Evolutionary conservation across 2,888 invertebrate species (phyloP).

Genomic region (Xestia ashworthii): DNA sequence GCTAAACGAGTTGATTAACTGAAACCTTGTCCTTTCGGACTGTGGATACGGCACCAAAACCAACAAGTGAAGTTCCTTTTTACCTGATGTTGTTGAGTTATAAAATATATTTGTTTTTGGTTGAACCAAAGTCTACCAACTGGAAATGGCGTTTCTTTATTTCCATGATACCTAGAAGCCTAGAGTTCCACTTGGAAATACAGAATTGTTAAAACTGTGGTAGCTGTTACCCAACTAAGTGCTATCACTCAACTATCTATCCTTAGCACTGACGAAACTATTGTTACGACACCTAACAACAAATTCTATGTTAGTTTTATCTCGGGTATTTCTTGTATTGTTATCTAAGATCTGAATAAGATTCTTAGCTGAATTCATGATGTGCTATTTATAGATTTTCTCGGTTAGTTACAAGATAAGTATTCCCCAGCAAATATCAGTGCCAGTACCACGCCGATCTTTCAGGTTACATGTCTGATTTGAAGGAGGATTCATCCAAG

Average conservation of each 20-base stretch:
- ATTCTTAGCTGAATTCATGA: not conserved
- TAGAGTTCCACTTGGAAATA: no score
- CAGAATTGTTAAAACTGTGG: not conserved
- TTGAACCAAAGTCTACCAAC: no score
- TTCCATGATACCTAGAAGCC: no score
- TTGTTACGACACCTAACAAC: not conserved
- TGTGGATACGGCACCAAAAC: no score
- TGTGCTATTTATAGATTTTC: not conserved
- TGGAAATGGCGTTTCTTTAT: no score
- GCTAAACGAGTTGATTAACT: not conserved
- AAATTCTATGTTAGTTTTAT: slow-evolving; percentile 9
- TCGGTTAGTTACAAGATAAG: not conserved
- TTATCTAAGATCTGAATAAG: slow-evolving; percentile 27
- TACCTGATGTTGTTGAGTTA: no score
- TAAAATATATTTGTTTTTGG: no score
- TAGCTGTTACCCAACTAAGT: not conserved
- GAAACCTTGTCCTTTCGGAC: no score
- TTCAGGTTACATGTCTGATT: not conserved
- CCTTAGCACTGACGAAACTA: not conserved
- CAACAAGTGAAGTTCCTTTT: no score
- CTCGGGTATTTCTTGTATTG: slow-evolving; percentile 2
- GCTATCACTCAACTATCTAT: not conserved
- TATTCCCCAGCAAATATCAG: not conserved
- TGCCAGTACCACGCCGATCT: not conserved
- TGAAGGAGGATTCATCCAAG: not conserved